A percentile compares a stretch with the other conserved stretches of the same genome.
Conservation (phyloP, 2,113 vertebrate genomes). For the Sclerurus mexicanus region DNA sequence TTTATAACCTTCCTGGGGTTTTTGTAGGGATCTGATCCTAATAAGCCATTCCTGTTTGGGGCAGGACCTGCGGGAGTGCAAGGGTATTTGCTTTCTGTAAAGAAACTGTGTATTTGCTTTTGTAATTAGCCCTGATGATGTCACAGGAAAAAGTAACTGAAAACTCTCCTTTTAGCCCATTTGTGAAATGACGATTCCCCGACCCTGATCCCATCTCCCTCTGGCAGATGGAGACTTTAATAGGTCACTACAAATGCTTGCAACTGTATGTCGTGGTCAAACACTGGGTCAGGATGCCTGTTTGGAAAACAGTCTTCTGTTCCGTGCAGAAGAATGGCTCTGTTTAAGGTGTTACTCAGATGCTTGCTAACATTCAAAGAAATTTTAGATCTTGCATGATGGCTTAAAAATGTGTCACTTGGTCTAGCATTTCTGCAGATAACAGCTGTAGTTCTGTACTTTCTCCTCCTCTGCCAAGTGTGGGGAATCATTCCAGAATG, state of each 20-base stretch:
- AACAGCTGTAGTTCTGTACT: conserved; percentile 1
- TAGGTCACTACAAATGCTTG: background rate
- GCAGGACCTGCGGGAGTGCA: background rate
- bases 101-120: background rate
- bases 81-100: background rate
- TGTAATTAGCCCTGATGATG: background rate
- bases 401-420: background rate
- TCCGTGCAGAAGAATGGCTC: background rate
- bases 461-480: background rate
- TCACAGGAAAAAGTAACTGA: background rate
- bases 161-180: background rate
- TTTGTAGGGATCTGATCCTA: background rate
- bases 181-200: background rate
- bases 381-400: background rate
- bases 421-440: background rate
- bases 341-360: background rate
- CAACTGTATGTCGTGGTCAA: background rate
- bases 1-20: background rate
- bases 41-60: background rate
- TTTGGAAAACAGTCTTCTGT: background rate
- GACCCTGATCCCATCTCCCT: background rate
- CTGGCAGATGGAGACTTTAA: background rate
- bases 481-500: background rate
- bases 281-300: background rate
- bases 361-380: background rate